Percentiles rank a stretch among this genome's conserved stretches.
phyloP scores from a whole-genome alignment of 2,113 vertebrate genomes.

The Xenopus tropicalis region DNA sequence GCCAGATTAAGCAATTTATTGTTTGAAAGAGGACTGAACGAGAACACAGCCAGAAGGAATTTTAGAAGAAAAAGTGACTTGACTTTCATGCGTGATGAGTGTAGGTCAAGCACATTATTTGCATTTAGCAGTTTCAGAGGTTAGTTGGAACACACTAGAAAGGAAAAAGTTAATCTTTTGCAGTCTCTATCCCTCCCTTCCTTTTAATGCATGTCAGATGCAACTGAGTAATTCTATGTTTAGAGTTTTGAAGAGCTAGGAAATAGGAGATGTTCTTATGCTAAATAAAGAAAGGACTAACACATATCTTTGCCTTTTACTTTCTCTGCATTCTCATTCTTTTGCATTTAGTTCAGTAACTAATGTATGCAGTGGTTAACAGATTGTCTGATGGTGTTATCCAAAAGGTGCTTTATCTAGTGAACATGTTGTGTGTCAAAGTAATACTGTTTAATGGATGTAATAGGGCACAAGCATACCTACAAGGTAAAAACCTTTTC shows the following conservation, averaged over 20 bases:
- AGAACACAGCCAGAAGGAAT: neutral
- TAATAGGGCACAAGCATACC: too few relatives aligned
- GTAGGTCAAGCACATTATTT: neutral
- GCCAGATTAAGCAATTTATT: neutral
- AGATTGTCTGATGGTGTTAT: too few relatives aligned
- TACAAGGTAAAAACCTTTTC: too few relatives aligned
- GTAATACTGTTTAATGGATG: too few relatives aligned
- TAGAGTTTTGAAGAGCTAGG: neutral
- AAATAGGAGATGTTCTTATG: conserved; percentile 29
- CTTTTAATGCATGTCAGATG: conserved; percentile 10
- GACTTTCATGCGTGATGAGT: neutral
- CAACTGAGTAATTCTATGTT: conserved; percentile 37
- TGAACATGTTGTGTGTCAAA: too few relatives aligned
- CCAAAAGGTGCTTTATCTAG: too few relatives aligned
- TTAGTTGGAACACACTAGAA: neutral
- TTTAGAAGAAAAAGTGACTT: neutral
- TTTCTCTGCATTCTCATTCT: neutral
- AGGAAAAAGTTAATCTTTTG: conserved; percentile 9
- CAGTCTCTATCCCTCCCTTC: neutral
- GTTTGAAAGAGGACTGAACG: neutral
- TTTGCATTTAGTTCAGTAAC: too few relatives aligned
- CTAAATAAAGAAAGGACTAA: conserved; percentile 25
- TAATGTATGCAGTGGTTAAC: too few relatives aligned
- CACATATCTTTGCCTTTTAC: conserved; percentile 10
- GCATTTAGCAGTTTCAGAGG: too few relatives aligned